Evolutionary conservation across 2,113 vertebrate species (phyloP), one percentile per base, ranked within the genome.

Genomic region (Callopanchax toddi): DNA sequence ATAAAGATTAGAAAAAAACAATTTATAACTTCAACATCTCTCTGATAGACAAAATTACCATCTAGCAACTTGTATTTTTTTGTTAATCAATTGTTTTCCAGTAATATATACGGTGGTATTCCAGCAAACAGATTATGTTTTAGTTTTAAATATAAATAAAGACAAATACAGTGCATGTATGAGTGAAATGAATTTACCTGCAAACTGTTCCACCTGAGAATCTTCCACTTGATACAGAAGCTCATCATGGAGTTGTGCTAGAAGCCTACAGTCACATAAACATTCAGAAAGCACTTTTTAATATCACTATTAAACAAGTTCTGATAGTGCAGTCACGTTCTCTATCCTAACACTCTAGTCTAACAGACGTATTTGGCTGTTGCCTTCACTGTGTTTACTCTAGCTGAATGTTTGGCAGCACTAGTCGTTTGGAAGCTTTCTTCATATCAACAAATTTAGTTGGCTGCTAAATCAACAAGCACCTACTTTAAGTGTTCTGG

Each of bases 191-290:
- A 7, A 26, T 76, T 88, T 46, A 96, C 96, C 94, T 90, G 95
- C 91, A 85, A 96, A 95, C 60, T 92, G 88, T 1, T 91, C 69
- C 15, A 96, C 48, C 82, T 97, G 95, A 0, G 92, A 64, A 53
- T 95, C 93, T 74, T 95, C 93, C 70, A 97, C 96, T 72, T 98
- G 95, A 79, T 95, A 98, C 34, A 97, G 89, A 18, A 98, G 90
- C 74, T 98, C 96, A 1, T 98, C 96, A 0, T 98, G 96, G 60
- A 98, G 95, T 69, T 98, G 97, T 34, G 97, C 95, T 4, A 96
- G 81, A 75, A 98, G 81, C 82, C 96, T 97, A 71, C 43, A 87
- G 78, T 36, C n/a, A 79, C 12, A 78, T 20, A 74, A 12, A 72
- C 18, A 63, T 1, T 32, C 22, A 73, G 13, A 57, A 25, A 20